Evolutionary conservation across 2,113 vertebrate genomes (phyloP).

Genomic region (Salvelinus fontinalis): DNA sequence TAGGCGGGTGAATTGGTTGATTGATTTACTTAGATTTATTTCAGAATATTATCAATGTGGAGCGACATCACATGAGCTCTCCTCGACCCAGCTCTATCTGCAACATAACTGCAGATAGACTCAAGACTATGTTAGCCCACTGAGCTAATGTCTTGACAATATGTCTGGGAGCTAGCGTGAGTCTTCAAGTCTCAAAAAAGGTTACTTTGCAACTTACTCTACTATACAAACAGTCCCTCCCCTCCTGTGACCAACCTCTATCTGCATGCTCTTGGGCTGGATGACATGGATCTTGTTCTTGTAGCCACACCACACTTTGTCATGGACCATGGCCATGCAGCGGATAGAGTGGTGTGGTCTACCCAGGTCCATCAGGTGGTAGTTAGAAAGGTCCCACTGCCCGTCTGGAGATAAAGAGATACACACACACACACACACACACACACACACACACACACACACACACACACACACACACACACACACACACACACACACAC

Average conservation of each 20-base stretch:
- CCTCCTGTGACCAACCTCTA: constrained; percentile 78
- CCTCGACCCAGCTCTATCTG: neutral
- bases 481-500: neutral
- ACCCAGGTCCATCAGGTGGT: constrained; percentile 96
- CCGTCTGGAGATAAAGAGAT: constrained; percentile 73
- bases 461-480: neutral
- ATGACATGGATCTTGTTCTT: constrained; percentile 99
- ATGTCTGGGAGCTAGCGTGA: neutral
- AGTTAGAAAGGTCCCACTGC: constrained; percentile 97
- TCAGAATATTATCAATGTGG: too few species aligned
- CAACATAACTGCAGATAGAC: neutral
- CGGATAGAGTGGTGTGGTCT: constrained; percentile 97
- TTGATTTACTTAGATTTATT: neutral
- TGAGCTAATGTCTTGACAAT: neutral
- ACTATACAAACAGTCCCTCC: too few species aligned
- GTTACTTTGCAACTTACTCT: too few species aligned
- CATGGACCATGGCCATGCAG: constrained; percentile 97
- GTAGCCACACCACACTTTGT: constrained; percentile 97
- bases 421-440: neutral
- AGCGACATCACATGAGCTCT: too few species aligned
- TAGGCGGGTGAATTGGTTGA: neutral
- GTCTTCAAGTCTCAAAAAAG: neutral
- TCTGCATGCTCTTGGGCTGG: constrained; percentile 98
- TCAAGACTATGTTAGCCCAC: neutral
- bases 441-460: neutral